phyloP scores from a whole-genome alignment of 2,113 vertebrate genomes.

The Rattus rattus region DNA sequence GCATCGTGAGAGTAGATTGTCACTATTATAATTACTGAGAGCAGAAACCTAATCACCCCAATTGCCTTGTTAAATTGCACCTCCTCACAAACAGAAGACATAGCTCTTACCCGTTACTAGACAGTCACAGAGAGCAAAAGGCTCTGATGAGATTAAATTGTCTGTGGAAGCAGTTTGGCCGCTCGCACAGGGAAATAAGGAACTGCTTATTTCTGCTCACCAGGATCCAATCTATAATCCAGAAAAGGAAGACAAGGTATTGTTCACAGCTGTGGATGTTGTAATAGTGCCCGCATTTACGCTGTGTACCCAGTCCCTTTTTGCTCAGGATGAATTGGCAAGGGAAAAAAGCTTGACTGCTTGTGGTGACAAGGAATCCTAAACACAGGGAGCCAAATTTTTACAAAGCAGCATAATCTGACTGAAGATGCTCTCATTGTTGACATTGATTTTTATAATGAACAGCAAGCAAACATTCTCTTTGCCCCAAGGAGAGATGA shows the following conservation, averaged over 20 bases:
- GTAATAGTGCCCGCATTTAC: background rate
- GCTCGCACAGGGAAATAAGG: background rate
- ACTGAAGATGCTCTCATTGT: background rate
- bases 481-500: background rate
- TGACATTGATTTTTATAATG: background rate
- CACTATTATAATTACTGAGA: background rate
- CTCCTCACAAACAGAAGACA: background rate
- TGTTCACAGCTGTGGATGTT: background rate
- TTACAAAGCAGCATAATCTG: background rate
- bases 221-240: background rate
- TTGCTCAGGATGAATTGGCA: background rate
- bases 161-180: fast-evolving
- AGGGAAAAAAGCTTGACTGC: background rate
- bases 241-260: background rate
- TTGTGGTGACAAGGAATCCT: background rate
- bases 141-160: background rate
- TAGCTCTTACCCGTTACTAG: background rate
- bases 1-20: background rate
- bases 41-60: background rate
- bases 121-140: background rate
- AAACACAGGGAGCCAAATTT: background rate
- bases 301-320: background rate
- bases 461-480: background rate
- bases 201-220: background rate
- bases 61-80: background rate